phyloP scores from a whole-genome alignment of 2,797 vertebrate species.

The Chaetodon trifasciatus region DNA sequence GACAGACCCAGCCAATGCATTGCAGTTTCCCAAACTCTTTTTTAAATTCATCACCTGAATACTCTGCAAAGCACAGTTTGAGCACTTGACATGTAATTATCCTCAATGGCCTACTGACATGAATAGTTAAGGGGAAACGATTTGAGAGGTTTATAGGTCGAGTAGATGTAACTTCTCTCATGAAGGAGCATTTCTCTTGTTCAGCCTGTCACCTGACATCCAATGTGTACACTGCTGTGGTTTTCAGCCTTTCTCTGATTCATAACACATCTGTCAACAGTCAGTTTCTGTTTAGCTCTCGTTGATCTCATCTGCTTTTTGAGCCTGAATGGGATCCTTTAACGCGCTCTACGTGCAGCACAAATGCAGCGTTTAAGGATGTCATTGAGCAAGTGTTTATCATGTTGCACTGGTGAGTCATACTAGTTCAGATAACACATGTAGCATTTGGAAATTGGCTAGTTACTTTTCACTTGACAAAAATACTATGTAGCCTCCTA shows the following conservation, averaged over 20 bases:
- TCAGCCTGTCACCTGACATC: neutral
- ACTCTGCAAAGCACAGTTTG: neutral
- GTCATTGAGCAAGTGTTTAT: conserved; percentile 2
- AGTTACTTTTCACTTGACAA: neutral
- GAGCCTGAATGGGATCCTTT: neutral
- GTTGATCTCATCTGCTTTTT: conserved; percentile 10
- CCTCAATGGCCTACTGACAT: neutral
- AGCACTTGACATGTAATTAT: neutral
- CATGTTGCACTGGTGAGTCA: neutral
- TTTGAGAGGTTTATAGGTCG: neutral
- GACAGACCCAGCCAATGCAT: neutral
- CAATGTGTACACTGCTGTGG: neutral
- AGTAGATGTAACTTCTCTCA: neutral
- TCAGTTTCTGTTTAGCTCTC: neutral
- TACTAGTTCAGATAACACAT: neutral
- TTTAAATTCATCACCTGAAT: neutral
- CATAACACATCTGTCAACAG: neutral
- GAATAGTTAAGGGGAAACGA: neutral
- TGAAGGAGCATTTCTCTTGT: neutral
- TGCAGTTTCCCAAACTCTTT: neutral
- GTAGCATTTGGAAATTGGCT: neutral
- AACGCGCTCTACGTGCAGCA: neutral
- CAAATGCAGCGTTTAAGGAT: neutral
- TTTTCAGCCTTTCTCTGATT: neutral
- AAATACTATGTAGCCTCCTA: neutral